Evolutionary conservation across 2,888 invertebrate genomes (phyloP).

Genomic region (Drepana falcataria): DNA sequence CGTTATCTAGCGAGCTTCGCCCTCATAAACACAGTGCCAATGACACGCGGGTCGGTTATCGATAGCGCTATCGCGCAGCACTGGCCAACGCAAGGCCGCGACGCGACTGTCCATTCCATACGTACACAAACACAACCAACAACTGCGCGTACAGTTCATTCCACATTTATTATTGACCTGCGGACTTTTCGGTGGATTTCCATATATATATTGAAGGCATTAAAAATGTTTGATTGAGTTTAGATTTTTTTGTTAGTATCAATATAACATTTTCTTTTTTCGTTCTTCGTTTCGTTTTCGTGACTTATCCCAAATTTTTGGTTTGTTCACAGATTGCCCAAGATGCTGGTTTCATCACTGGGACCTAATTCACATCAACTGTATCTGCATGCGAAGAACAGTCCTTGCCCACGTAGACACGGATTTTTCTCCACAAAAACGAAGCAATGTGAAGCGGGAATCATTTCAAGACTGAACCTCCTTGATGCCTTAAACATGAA

Average conservation of each 20-base stretch:
- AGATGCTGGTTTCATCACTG: constrained; percentile 54
- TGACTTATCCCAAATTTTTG: not conserved
- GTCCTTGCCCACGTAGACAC: constrained; percentile 12
- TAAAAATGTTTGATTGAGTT: not conserved
- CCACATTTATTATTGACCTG: constrained; percentile 31
- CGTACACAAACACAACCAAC: constrained; percentile 49
- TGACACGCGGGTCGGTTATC: constrained; percentile 69
- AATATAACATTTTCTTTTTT: too few species aligned
- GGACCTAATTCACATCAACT: constrained; percentile 26
- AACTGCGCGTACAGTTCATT: constrained; percentile 33
- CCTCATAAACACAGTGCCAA: constrained; percentile 71
- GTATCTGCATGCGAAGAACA: constrained; percentile 18
- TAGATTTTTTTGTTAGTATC: not conserved
- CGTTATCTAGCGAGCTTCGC: constrained; percentile 59
- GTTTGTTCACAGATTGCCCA: constrained; percentile 56
- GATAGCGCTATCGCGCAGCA: constrained; percentile 65
- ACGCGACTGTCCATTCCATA: constrained; percentile 39
- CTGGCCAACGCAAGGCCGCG: constrained; percentile 70
- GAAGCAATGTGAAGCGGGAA: constrained; percentile 36
- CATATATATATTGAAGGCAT: not conserved
- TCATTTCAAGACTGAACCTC: constrained; percentile 53
- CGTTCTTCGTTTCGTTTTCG: not conserved
- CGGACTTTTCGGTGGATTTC: constrained; percentile 6
- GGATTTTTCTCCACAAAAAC: constrained; percentile 17
- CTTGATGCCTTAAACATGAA: constrained; percentile 59